Evolutionary conservation across 2,113 vertebrate genomes (phyloP).

Genomic region (Noturus placidus): DNA sequence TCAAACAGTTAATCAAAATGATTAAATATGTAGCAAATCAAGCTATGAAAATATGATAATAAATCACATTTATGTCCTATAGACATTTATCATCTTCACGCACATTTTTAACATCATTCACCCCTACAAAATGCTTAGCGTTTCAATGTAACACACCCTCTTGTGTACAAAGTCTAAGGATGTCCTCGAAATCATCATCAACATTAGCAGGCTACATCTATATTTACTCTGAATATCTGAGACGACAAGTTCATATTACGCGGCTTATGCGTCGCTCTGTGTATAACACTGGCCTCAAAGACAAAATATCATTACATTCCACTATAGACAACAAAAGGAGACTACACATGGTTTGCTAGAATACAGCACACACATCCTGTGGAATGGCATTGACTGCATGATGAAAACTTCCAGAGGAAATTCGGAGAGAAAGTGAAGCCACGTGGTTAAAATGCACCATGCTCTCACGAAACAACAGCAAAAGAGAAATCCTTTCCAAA

Average conservation of each 20-base stretch:
- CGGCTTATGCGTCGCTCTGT: neutral
- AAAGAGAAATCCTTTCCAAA: conserved; percentile 1
- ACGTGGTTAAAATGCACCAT: conserved; percentile 37
- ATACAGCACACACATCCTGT: conserved; percentile 8
- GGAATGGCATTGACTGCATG: neutral
- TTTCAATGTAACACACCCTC: neutral
- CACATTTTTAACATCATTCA: neutral
- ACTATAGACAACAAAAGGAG: neutral
- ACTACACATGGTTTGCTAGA: neutral
- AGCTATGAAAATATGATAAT: no score
- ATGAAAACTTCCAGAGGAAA: neutral
- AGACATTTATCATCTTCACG: no score
- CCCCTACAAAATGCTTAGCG: neutral
- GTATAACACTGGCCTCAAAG: neutral
- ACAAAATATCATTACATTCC: no score
- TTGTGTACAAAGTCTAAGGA: neutral
- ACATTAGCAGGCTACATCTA: neutral
- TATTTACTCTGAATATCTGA: neutral
- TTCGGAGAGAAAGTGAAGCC: neutral
- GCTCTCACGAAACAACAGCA: conserved; percentile 24
- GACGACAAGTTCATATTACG: neutral
- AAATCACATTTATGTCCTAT: neutral
- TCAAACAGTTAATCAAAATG: neutral
- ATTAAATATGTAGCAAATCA: neutral
- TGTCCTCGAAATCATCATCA: neutral